Evolutionary conservation across 2,888 invertebrate species (phyloP).

Genomic region (Caenorhabditis sulstoni): DNA sequence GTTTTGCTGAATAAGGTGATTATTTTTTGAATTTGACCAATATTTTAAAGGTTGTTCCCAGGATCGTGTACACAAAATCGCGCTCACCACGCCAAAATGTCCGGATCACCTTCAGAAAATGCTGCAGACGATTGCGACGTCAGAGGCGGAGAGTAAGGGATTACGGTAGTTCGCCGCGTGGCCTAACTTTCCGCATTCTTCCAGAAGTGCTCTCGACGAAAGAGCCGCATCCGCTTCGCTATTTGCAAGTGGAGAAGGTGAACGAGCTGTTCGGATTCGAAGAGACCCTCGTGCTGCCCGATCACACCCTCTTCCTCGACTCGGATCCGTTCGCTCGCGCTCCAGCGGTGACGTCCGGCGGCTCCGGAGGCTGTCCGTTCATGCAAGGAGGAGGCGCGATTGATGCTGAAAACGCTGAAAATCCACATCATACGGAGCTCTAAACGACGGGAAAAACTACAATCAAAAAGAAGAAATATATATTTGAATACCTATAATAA

Average conservation of each 20-base stretch:
- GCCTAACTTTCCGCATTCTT: constrained; percentile 11
- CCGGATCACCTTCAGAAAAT: constrained; percentile 55
- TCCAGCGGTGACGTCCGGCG: constrained; percentile 16
- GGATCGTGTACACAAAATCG: constrained; percentile 46
- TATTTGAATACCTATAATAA: no score
- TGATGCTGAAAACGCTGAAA: background rate
- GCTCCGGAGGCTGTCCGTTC: constrained; percentile 69
- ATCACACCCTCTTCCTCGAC: constrained; percentile 68
- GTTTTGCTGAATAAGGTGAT: constrained; percentile 37
- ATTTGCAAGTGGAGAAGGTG: constrained; percentile 65
- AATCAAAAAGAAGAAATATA: no score
- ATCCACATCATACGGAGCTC: constrained; percentile 18
- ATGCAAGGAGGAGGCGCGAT: constrained; percentile 63
- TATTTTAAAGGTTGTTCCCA: background rate
- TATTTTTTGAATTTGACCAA: background rate
- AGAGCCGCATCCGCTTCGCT: constrained; percentile 70
- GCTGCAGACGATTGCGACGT: constrained; percentile 12
- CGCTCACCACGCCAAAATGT: constrained; percentile 28
- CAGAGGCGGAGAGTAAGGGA: constrained; percentile 50
- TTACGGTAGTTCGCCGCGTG: background rate
- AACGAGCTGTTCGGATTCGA: constrained; percentile 73
- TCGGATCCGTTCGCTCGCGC: constrained; percentile 42
- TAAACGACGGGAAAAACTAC: background rate
- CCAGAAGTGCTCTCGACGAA: constrained; percentile 58
- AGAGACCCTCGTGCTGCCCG: constrained; percentile 73